Evolutionary conservation across 2,113 vertebrate genomes (phyloP), one percentile per base, ranked within the genome.

Genomic region (Brachyhypopomus occidentalis): DNA sequence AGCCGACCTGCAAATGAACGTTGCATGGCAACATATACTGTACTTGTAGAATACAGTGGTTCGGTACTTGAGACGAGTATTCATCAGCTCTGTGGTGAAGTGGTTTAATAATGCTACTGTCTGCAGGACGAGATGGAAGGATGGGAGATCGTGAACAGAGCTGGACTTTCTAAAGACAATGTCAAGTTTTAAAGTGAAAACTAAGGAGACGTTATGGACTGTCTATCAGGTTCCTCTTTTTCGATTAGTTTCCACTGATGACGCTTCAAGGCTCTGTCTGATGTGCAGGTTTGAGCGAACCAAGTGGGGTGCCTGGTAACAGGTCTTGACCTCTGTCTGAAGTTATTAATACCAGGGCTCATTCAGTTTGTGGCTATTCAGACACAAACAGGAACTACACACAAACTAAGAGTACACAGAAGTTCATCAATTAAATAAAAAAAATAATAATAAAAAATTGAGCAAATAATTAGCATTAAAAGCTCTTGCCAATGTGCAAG

Each of bases 201-300:
- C 41, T 1, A 19, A 55, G 20, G 45, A 20, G 56, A 59, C 36
- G 45, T n/a, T 20, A 22, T 60, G 9, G 45, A 30, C 48, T 72
- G n/a, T 34, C 69, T 66, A 66, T 27, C 67, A 87, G 70, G 69
- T 77, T 81, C 70, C 60, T 73, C 22, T n/a, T 69, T 38, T 81
- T 73, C 86, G 86, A 84, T 84, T 73, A 81, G 63, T 67, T 83
- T 80, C 56, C 71, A 80, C 7, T 38, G 1, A 66, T 89, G 84
- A 56, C 69, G 41, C 79, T 23, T 88, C 86, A 82, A 84, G 76
- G 79, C 45, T 19, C 67, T 71, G 80, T 81, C 27, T 9, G 56
- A 79, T 83, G 83, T 80, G 75, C 73, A 62, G 36, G 60, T 87
- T 41, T 72, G 38, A 58, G 60, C 34, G 72, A 75, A 30, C 30